Conservation (phyloP, 1,140 invertebrate genomes). For the Achatina immaculata region DNA sequence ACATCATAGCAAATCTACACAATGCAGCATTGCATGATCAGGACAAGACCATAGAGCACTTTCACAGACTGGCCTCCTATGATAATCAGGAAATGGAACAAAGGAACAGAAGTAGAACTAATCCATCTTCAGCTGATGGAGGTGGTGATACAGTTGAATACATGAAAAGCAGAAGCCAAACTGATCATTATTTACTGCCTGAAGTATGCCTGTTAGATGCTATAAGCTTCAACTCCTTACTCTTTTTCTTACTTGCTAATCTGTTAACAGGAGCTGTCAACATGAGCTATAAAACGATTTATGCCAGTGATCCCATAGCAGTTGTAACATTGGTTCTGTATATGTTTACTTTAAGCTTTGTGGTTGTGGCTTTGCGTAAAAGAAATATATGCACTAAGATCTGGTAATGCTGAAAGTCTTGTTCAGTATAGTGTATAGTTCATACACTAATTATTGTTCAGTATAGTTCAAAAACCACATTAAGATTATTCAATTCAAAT, state of each 20-base stretch:
- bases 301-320: conserved; percentile 45
- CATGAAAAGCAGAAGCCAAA: not conserved
- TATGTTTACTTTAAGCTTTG: conserved; percentile 50
- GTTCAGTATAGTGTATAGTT: too few relatives aligned
- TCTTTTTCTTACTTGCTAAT: conserved; percentile 85
- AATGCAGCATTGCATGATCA: not conserved
- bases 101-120: not conserved
- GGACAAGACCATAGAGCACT: not conserved
- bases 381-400: conserved; percentile 55
- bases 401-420: too few relatives aligned
- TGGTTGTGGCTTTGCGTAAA: conserved; percentile 47
- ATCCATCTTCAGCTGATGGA: not conserved
- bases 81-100: not conserved
- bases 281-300: conserved; percentile 74
- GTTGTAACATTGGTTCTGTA: conserved; percentile 52
- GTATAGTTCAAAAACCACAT: too few relatives aligned
- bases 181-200: not conserved
- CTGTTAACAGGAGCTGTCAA: conserved; percentile 85
- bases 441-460: too few relatives aligned
- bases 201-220: conserved; percentile 51
- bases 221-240: conserved; percentile 74
- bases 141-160: not conserved
- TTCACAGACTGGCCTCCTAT: not conserved
- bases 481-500: too few relatives aligned
- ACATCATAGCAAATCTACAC: conserved; percentile 15